Percentiles rank a stretch among this genome's conserved stretches.
These are phyloP conservation scores for Varecia variegata DNA, from an alignment of 2,797 vertebrate genomes.

Conservation along the genomic window DNA sequence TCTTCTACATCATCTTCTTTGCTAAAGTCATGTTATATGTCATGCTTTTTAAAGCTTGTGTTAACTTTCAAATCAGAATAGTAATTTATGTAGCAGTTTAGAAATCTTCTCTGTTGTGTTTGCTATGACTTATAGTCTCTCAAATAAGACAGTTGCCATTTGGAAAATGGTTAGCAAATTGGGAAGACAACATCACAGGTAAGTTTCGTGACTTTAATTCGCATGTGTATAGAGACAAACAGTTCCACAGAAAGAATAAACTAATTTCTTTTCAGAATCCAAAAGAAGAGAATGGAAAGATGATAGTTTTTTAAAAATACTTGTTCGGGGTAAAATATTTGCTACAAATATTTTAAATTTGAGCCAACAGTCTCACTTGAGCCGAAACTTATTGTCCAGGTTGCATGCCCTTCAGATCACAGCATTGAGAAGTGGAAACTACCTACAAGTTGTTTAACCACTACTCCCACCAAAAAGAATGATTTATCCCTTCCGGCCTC, in stretches of 20 bases:
- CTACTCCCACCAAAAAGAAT: background rate
- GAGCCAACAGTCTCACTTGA: background rate
- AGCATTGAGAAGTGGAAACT: background rate
- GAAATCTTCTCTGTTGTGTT: background rate
- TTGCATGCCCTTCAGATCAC: background rate
- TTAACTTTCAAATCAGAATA: constrained; percentile 9
- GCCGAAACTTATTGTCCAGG: background rate
- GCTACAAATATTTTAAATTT: background rate
- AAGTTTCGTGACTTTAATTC: background rate
- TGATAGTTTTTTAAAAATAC: background rate
- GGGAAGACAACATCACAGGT: background rate
- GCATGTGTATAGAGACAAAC: background rate
- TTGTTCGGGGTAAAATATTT: constrained; percentile 1
- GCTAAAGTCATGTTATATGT: background rate
- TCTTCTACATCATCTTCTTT: background rate
- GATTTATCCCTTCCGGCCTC: background rate
- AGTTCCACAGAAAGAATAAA: background rate
- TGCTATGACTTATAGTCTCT: background rate
- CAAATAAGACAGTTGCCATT: constrained; percentile 10
- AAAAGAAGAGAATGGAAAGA: background rate
- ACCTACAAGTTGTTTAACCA: background rate
- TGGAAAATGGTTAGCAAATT: constrained; percentile 33
- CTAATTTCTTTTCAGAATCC: constrained; percentile 20
- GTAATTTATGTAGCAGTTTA: background rate
- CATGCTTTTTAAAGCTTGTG: constrained; percentile 8